phyloP scores from a whole-genome alignment of 2,888 invertebrate genomes.

The Fragum whitleyi region DNA sequence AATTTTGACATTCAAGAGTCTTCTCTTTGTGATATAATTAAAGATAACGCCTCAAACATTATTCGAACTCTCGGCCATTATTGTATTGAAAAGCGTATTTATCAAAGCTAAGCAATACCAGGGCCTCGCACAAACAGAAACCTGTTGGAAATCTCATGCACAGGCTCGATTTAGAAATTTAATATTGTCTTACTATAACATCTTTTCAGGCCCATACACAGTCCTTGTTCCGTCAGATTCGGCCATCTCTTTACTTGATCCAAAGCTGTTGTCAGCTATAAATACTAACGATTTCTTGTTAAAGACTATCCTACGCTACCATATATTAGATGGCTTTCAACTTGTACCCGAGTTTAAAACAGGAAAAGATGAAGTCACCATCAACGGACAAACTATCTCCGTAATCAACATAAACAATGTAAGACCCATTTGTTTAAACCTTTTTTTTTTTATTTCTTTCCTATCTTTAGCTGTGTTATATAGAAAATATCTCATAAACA shows the following conservation, averaged over 20 bases:
- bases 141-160: too few relatives aligned
- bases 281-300: slow-evolving; percentile 14
- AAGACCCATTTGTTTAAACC: neutral
- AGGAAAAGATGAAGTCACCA: slow-evolving; percentile 6
- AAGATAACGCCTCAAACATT: too few relatives aligned
- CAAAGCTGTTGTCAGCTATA: slow-evolving; percentile 12
- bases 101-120: too few relatives aligned
- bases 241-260: slow-evolving; percentile 28
- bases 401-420: neutral
- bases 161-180: too few relatives aligned
- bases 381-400: slow-evolving; percentile 39
- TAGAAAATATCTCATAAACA: too few relatives aligned
- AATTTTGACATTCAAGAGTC: too few relatives aligned
- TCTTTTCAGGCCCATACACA: slow-evolving; percentile 52
- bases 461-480: too few relatives aligned
- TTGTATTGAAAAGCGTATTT: too few relatives aligned
- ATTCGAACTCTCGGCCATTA: too few relatives aligned
- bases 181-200: too few relatives aligned
- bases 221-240: slow-evolving; percentile 44
- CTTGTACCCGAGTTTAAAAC: slow-evolving; percentile 29
- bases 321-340: slow-evolving; percentile 31
- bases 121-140: too few relatives aligned
- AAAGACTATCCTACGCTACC: slow-evolving; percentile 36
- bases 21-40: too few relatives aligned
- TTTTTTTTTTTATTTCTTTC: neutral